Percentiles rank a stretch among this genome's conserved stretches.
Conservation (phyloP, 2,113 vertebrate genomes). For the Thunnus maccoyii region DNA sequence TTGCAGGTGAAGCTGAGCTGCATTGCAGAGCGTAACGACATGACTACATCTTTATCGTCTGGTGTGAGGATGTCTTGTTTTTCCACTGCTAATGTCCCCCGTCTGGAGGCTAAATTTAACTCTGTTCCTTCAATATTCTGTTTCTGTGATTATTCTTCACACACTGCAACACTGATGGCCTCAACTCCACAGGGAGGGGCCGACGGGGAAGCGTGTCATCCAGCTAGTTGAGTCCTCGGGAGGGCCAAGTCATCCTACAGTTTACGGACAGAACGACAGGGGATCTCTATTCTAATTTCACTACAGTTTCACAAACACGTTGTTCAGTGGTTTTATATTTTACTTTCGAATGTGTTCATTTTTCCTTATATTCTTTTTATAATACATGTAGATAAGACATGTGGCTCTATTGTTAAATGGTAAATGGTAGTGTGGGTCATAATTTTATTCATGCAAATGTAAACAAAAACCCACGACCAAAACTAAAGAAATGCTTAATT, state of each 20-base stretch:
- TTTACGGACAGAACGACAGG: constrained; percentile 29
- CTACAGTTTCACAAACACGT: not conserved
- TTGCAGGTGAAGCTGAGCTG: constrained; percentile 43
- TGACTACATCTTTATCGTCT: constrained; percentile 42
- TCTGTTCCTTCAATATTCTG: constrained; percentile 57
- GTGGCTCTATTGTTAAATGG: not conserved
- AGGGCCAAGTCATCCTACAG: constrained; percentile 46
- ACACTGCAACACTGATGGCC: constrained; percentile 69
- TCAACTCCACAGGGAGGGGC: constrained; percentile 56
- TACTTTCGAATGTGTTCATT: not conserved
- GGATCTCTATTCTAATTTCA: constrained; percentile 36
- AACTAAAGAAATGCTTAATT: not conserved
- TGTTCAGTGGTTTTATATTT: not conserved
- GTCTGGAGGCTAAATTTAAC: constrained; percentile 74
- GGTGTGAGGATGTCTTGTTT: constrained; percentile 43
- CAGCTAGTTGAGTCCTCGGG: constrained; percentile 48
- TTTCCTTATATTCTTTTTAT: not conserved
- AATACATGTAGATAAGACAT: not conserved
- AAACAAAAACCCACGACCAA: not conserved
- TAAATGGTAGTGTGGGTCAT: too few relatives aligned
- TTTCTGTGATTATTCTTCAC: constrained; percentile 75
- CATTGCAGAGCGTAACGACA: constrained; percentile 54
- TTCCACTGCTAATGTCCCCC: constrained; percentile 43
- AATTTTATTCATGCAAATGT: too few relatives aligned
- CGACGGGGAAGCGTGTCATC: constrained; percentile 62